These are phyloP conservation scores for Drosophila pseudotalamancana DNA, from an alignment of 2,888 invertebrate genomes.

Conservation along the genomic window DNA sequence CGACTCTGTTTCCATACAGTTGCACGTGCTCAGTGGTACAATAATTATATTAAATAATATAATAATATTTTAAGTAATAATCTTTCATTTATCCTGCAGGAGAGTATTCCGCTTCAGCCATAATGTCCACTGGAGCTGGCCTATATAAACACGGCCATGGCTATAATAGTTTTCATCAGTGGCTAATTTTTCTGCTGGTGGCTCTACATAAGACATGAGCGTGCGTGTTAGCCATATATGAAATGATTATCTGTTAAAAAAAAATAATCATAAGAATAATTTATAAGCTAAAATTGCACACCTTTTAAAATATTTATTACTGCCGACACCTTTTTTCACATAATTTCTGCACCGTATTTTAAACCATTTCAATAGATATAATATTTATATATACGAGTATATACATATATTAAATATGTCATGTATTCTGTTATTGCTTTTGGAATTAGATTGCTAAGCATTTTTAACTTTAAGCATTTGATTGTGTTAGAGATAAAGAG, in stretches of 20 bases:
- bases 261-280: conserved; percentile 32
- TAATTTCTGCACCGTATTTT: conserved; percentile 45
- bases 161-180: conserved; percentile 59
- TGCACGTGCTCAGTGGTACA: conserved; percentile 95
- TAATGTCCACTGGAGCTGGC: conserved; percentile 79
- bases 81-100: conserved; percentile 61
- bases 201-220: conserved; percentile 67
- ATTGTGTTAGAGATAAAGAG: conserved; percentile 46
- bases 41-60: too few species aligned
- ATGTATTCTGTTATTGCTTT: conserved; percentile 29
- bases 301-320: conserved; percentile 13
- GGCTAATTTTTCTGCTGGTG: conserved; percentile 64
- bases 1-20: conserved; percentile 93
- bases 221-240: neutral
- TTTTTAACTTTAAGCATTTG: conserved; percentile 55
- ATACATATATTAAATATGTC: too few species aligned
- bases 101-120: conserved; percentile 84
- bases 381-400: too few species aligned
- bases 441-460: conserved; percentile 57
- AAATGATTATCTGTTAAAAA: conserved; percentile 26
- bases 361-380: conserved; percentile 49
- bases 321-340: conserved; percentile 25
- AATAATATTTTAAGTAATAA: too few species aligned
- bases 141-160: conserved; percentile 40
- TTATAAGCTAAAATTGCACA: conserved; percentile 57